Evolutionary conservation across 2,888 invertebrate genomes (phyloP).

Genomic region (Thereva nobilitata): DNA sequence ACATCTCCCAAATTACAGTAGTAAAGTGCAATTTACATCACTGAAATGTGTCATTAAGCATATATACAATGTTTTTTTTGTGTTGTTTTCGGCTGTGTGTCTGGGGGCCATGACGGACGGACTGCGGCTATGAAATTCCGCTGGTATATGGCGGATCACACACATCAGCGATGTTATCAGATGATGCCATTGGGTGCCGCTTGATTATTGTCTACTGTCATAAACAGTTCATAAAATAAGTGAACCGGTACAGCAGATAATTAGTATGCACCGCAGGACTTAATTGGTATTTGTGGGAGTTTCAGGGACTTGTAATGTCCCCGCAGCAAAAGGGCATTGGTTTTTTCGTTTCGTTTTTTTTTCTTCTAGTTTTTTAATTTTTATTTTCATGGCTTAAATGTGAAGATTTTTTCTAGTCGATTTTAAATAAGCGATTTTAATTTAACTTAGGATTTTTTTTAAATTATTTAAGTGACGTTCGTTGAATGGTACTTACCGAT

Average conservation of each 20-base stretch:
- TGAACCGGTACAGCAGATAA: conserved; percentile 7
- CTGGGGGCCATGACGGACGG: background rate
- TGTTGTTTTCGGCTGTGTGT: background rate
- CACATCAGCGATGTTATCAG: conserved; percentile 7
- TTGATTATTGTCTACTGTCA: conserved; percentile 13
- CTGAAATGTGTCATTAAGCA: conserved; percentile 19
- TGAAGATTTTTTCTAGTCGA: no score
- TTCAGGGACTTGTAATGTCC: background rate
- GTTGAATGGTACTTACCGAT: no score
- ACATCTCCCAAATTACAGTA: conserved; percentile 18
- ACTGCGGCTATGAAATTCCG: background rate
- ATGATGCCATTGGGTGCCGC: conserved; percentile 5
- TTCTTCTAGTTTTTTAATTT: background rate
- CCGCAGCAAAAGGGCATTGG: background rate
- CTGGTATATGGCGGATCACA: no score
- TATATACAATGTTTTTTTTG: background rate
- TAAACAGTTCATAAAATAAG: conserved; percentile 18
- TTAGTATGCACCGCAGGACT: background rate
- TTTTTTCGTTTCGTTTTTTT: background rate
- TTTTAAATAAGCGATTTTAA: no score
- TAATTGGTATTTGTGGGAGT: conserved; percentile 5
- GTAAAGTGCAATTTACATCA: conserved; percentile 20
- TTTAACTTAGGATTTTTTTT: no score
- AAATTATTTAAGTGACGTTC: no score
- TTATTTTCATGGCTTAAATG: background rate